Evolutionary conservation across 1,140 invertebrate species (phyloP).

Genomic region (Drosophila nigromelanica): DNA sequence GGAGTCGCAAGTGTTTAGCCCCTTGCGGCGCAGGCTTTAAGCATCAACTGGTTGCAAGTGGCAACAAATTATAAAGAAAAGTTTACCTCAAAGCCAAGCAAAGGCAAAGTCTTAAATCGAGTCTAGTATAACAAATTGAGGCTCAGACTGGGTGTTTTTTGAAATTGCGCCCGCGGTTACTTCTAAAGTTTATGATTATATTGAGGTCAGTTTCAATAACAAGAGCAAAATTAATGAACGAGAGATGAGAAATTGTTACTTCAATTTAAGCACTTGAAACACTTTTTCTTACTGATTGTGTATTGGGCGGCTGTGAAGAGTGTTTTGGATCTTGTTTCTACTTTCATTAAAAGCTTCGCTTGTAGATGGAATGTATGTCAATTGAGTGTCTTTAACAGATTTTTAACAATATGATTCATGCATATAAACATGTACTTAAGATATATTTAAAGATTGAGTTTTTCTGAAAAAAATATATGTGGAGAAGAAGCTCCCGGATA

Average conservation of each 20-base stretch:
- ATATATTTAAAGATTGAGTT: background rate
- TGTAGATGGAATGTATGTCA: constrained; percentile 41
- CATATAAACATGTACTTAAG: too few relatives aligned
- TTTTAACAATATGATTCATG: constrained; percentile 1
- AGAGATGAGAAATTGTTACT: constrained; percentile 24
- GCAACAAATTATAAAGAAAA: constrained; percentile 13
- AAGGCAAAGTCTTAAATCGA: constrained; percentile 2
- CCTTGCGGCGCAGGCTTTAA: constrained; percentile 16
- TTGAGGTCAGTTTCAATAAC: constrained; percentile 27
- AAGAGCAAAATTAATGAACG: constrained; percentile 19
- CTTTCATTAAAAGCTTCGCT: background rate
- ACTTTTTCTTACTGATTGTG: constrained; percentile 3
- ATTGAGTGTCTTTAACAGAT: constrained; percentile 11
- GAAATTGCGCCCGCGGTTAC: constrained; percentile 9
- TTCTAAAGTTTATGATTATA: constrained; percentile 17
- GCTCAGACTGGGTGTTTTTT: background rate
- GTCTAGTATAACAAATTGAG: constrained; percentile 26
- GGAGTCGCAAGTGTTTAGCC: constrained; percentile 38
- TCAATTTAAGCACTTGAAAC: constrained; percentile 9
- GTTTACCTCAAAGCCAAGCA: constrained; percentile 3
- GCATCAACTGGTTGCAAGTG: constrained; percentile 7
- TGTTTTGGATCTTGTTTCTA: constrained; percentile 1
- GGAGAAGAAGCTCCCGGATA: too few relatives aligned
- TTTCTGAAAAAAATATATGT: background rate
- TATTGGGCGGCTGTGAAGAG: constrained; percentile 8